Evolutionary conservation across 2,113 vertebrate species (phyloP).

Genomic region (Rhadina sibilatrix): DNA sequence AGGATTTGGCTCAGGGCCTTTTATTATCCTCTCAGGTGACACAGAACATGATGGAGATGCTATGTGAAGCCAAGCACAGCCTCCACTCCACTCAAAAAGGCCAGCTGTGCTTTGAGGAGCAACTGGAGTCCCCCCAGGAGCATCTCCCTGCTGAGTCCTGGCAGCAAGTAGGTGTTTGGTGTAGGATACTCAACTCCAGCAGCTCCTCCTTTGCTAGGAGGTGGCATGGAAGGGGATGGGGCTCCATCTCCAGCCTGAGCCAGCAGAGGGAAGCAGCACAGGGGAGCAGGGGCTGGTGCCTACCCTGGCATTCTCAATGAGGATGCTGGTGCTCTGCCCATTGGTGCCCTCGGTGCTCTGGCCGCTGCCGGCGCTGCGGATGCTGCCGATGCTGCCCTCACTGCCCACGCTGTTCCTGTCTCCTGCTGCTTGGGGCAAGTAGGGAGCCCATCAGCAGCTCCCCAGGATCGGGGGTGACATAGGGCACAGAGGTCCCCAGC

Average conservation of each 20-base stretch:
- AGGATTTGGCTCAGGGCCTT: neutral
- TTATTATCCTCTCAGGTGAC: neutral
- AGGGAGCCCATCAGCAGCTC: neutral
- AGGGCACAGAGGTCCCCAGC: neutral
- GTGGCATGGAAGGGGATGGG: neutral
- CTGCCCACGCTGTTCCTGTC: slow-evolving; percentile 94
- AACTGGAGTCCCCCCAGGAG: neutral
- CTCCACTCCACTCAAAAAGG: neutral
- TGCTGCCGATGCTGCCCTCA: slow-evolving; percentile 89
- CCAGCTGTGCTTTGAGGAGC: neutral
- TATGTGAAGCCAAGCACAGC: neutral
- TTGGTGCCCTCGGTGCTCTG: slow-evolving; percentile 90
- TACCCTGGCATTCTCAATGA: slow-evolving; percentile 79
- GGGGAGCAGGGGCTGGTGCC: neutral
- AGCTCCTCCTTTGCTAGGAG: neutral
- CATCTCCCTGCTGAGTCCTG: neutral
- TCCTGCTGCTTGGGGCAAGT: slow-evolving; percentile 73
- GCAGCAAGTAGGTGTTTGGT: neutral
- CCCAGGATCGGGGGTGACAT: fast-evolving
- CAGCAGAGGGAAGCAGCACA: neutral
- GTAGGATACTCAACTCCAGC: neutral
- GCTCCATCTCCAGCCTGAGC: neutral
- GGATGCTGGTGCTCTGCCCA: slow-evolving; percentile 72
- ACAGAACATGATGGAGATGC: neutral
- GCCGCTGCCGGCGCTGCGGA: slow-evolving; percentile 91